Evolutionary conservation across 1,140 invertebrate species (phyloP), one percentile per base, ranked within the genome.

Genomic region (Apocrypta bakeri): DNA sequence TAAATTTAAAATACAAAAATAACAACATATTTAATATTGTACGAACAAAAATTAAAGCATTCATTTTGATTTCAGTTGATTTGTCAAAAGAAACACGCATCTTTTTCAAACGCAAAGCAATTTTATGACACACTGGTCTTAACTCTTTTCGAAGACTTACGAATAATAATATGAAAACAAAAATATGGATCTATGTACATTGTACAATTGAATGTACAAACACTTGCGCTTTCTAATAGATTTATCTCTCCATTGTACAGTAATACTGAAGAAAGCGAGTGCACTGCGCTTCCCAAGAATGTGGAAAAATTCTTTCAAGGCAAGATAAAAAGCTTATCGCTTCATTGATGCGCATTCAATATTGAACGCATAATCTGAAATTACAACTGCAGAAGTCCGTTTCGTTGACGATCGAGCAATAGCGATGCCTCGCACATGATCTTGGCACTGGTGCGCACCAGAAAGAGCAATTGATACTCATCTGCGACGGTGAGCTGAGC

Each of bases 381-480:
- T 6, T 17, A 21, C 48, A 56, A 4, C 66, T 66, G 79, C n/a
- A 83, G 27, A 25, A 90, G 82, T 14, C 85, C 86, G 63, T 81
- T 86, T 6, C 87, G 87, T 66, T 91, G 91, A 27, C 87, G 87
- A 71, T 95, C 95, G 17, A 95, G 87, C 24, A 95, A 90, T n/a
- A 95, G 88, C 0, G 95, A 95, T 1, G 96, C 95, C 85, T 96
- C 96, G 82, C 95, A 95, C 93, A 97, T 96, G 77, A 95, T 94
- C 89, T 96, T 96, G 7, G 96, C 94, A 77, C 95, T 96, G 3
- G 96, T 97, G 71, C 95, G 93, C 7, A 97, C 96, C 84, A 97
- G 93, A 89, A 97, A 97, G 87, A 96, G 93, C 14, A 97, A 89
- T 88, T 97, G 96, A 86, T 95, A 95, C 87, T 96, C 95, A 88